phyloP scores from a whole-genome alignment of 2,113 vertebrate species.

The Lasiurus cinereus region DNA sequence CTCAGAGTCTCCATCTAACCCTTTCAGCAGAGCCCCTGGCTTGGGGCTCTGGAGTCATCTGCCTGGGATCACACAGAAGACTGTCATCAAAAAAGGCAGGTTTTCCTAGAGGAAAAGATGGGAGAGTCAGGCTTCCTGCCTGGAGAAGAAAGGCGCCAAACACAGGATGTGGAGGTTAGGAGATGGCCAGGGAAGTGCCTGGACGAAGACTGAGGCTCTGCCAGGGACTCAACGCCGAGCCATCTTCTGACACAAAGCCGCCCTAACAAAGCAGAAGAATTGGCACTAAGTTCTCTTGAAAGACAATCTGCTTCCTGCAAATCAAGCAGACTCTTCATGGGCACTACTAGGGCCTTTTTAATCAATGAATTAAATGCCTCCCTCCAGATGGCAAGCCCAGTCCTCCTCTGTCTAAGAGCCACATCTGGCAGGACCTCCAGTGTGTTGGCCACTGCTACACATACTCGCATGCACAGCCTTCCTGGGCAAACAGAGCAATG shows the following conservation, averaged over 20 bases:
- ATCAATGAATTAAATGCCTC: conserved; percentile 21
- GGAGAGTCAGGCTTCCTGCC: not conserved
- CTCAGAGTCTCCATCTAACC: not conserved
- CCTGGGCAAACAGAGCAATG: conserved; percentile 46
- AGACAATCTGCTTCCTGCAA: not conserved
- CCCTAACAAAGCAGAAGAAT: not conserved
- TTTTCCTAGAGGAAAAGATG: conserved; percentile 48
- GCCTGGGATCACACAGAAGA: conserved; percentile 10
- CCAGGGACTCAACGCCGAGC: not conserved
- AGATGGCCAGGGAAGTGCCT: not conserved
- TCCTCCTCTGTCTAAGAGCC: not conserved
- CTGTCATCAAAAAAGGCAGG: not conserved
- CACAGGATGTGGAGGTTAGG: not conserved
- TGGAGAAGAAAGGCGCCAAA: not conserved
- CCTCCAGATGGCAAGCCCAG: conserved; percentile 7
- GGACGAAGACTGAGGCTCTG: not conserved
- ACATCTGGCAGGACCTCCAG: not conserved
- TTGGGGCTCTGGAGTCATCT: conserved; percentile 2
- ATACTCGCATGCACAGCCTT: not conserved
- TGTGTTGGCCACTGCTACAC: not conserved
- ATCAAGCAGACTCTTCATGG: not conserved
- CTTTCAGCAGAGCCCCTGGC: not conserved
- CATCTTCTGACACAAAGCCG: not conserved
- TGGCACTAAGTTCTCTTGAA: not conserved
- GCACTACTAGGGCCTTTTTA: not conserved